Evolutionary conservation across 1,140 invertebrate genomes (phyloP), one percentile per base, ranked within the genome.

Genomic region (Papilio aristodemus): DNA sequence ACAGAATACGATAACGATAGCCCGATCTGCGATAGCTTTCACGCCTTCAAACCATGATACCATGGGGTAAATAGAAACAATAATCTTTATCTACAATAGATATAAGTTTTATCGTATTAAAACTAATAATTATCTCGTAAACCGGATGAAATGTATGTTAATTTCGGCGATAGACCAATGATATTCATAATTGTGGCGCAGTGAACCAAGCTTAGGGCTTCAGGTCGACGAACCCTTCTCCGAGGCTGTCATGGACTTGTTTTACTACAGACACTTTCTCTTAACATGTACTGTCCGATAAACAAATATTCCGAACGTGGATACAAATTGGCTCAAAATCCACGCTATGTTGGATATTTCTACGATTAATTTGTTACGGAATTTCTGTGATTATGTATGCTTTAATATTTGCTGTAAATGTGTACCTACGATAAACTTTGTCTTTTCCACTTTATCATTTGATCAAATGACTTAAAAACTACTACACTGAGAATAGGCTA

Each of bases 301-400:
- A 46, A 46, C 7, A 19, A 19, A 17, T 46, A 46, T 14, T 46
- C 17, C 7, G 14, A 46, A 46, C 10, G 8, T 17, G 19, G 2
- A 32, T 6, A 46, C 14, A 46, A 46, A 46, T 46, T 46, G 14
- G 14, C 17, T 46, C 9, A 17, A 43, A 43, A 43, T 17, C 14
- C 43, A 46, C n/a, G 17, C 17, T 19, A 9, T 14, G 1, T 19
- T 46, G 7, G 19, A 46, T 9, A 46, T 46, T 19, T 17, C 6
- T 46, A 46, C 8, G 43, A 46, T 19, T 46, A 46, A 46, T 19
- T 46, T 46, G 43, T 17, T 46, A 46, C 17, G 43, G 14, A 46
- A 14, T 19, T 46, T 9, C 1, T 19, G 19, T 9, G 10, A 46
- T 46, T 46, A 17, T 6, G 17, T 46, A 17, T 10, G 43, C 9